Base-by-base conservation (phyloP, 2,797 vertebrate genomes). In the Eurystomus glaucurus region DNA sequence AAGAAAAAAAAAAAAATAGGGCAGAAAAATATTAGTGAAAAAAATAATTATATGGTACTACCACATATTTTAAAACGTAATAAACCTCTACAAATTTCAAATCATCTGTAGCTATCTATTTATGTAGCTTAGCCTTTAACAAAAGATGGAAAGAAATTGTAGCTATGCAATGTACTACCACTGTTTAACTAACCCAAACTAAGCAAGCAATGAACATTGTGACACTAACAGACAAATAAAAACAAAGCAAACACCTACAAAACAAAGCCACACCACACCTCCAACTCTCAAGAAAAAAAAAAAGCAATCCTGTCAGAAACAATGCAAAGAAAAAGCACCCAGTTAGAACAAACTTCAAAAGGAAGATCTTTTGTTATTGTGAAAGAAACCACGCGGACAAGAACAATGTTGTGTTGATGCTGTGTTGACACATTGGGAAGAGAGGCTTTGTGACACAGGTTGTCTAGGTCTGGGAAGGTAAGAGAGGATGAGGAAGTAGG, bases 191-290 rank as follows among this genome's bases (percentile, higher is more conserved):
- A 71, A 79, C 46, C 22, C 23, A 54, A 84, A 74, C 37, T n/a
- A 71, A 60, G 20, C 6, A 78, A 55, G 39, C 39, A 60, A 69
- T 6, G 6, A 75, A 7, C 4, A 72, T 2, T 15, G 9, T 13
- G 18, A 16, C 9, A 79, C 28, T 37, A 3, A 21, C 31, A 22
- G 26, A 51, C 35, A 51, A 39, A 41, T 41, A 12, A 41, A 41
- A 41, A 15, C 41, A 41, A 41, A 41, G 9, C 41, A 41, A 22
- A 23, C 19, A 20, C 2, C 10, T 5, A 22, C 11, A 33, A 23
- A 39, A 33, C 21, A 45, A 46, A 33, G 0, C 2, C 11, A 33
- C 13, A 26, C 3, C 7, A 0, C 7, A 19, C 16, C 10, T 46
- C 9, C 37, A 48, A 31, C 2, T 9, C 25, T 25, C 9, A 33